A percentile compares a stretch with the other conserved stretches of the same genome.
Evolutionary conservation across 2,888 invertebrate species (phyloP).

Genomic region (Cistogaster globosa): DNA sequence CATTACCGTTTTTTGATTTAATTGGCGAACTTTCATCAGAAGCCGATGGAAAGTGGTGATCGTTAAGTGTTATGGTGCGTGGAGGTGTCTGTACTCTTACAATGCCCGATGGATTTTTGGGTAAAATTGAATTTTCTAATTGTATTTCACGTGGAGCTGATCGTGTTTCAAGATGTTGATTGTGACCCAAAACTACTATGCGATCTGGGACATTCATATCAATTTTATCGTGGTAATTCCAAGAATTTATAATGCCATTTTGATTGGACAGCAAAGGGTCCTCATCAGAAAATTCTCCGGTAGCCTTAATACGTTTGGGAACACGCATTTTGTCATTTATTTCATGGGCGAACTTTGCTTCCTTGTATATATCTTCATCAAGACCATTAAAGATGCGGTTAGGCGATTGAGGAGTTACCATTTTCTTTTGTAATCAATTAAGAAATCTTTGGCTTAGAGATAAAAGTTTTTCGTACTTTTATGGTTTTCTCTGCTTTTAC

Average conservation of each 20-base stretch:
- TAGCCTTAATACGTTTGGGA: conserved; percentile 90
- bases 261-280: conserved; percentile 86
- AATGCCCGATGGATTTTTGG: conserved; percentile 87
- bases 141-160: conserved; percentile 94
- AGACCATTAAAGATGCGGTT: conserved; percentile 86
- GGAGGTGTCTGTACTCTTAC: conserved; percentile 95
- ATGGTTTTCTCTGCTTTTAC: not conserved
- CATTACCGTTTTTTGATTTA: conserved; percentile 68
- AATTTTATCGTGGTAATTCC: conserved; percentile 89
- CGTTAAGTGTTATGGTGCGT: conserved; percentile 92
- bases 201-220: conserved; percentile 97
- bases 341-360: conserved; percentile 88
- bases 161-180: conserved; percentile 87
- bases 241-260: conserved; percentile 84
- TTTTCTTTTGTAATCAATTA: conserved; percentile 75
- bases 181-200: conserved; percentile 93
- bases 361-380: conserved; percentile 85
- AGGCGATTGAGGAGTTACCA: conserved; percentile 86
- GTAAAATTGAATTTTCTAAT: conserved; percentile 91
- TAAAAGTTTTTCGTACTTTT: conserved; percentile 8
- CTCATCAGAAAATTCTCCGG: conserved; percentile 87
- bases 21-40: conserved; percentile 83
- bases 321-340: conserved; percentile 92
- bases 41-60: conserved; percentile 91
- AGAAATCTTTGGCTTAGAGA: conserved; percentile 56